phyloP scores from a whole-genome alignment of 1,140 invertebrate genomes.

The Pectinophora gossypiella region DNA sequence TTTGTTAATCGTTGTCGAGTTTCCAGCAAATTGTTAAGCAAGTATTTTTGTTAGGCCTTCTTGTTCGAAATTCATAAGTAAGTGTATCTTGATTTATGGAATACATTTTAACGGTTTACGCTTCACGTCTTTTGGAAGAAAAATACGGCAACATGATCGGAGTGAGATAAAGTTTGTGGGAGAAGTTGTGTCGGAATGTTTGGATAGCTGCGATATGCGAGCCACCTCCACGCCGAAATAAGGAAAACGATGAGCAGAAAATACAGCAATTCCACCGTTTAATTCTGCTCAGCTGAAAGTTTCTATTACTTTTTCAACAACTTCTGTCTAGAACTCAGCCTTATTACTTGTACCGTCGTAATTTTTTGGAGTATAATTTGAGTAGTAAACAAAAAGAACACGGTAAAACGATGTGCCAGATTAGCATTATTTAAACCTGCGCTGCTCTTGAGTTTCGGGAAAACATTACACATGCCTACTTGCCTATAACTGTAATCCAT shows the following conservation, averaged over 20 bases:
- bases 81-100: slow-evolving; percentile 64
- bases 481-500: too few species aligned
- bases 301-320: not conserved
- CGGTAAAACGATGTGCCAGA: too few species aligned
- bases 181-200: slow-evolving; percentile 41
- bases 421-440: too few species aligned
- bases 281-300: not conserved
- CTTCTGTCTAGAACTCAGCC: too few species aligned
- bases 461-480: too few species aligned
- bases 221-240: not conserved
- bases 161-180: slow-evolving; percentile 31
- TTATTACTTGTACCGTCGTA: too few species aligned
- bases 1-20: slow-evolving; percentile 48
- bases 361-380: too few species aligned
- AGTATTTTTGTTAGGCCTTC: slow-evolving; percentile 56
- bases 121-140: slow-evolving; percentile 41
- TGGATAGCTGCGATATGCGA: slow-evolving; percentile 39
- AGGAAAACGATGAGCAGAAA: not conserved
- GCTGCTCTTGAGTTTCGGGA: too few species aligned
- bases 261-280: not conserved
- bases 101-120: slow-evolving; percentile 51
- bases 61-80: slow-evolving; percentile 48
- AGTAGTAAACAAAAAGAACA: too few species aligned
- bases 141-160: slow-evolving; percentile 56
- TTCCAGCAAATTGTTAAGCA: slow-evolving; percentile 48